phyloP scores from a whole-genome alignment of 2,797 vertebrate species.

The Silurus aristotelis region DNA sequence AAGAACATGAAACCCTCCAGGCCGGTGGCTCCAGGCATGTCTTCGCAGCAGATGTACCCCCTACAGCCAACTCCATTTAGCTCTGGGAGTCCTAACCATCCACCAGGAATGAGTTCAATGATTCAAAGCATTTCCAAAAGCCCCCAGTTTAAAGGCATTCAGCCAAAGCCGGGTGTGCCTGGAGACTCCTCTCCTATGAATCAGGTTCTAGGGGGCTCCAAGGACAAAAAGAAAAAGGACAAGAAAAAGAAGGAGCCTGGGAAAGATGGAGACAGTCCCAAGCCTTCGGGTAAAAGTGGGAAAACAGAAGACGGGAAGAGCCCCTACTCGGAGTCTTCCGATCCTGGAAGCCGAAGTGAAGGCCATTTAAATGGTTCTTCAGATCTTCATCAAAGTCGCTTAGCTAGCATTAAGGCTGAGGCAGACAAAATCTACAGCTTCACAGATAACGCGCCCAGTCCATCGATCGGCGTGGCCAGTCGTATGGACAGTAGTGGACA shows the following conservation, averaged over 20 bases:
- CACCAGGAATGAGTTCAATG: slow-evolving; percentile 79
- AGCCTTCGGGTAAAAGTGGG: slow-evolving; percentile 78
- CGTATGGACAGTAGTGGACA: slow-evolving; percentile 87
- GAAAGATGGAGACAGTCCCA: slow-evolving; percentile 87
- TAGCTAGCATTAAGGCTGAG: slow-evolving; percentile 97
- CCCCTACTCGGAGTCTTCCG: slow-evolving; percentile 82
- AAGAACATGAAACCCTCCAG: slow-evolving; percentile 92
- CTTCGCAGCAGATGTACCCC: slow-evolving; percentile 89
- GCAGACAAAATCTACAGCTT: slow-evolving; percentile 99
- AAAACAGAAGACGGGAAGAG: slow-evolving; percentile 86
- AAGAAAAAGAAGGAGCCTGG: slow-evolving; percentile 90
- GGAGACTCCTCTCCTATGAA: slow-evolving; percentile 82
- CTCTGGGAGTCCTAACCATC: slow-evolving; percentile 77
- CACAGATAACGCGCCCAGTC: slow-evolving; percentile 95
- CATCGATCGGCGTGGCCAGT: slow-evolving; percentile 89
- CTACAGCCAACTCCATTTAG: slow-evolving; percentile 83
- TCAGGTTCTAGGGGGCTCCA: slow-evolving; percentile 79
- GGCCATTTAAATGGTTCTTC: slow-evolving; percentile 89
- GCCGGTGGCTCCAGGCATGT: slow-evolving; percentile 82
- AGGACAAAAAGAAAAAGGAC: slow-evolving; percentile 96
- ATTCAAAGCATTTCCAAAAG: slow-evolving; percentile 89
- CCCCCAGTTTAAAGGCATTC: slow-evolving; percentile 89
- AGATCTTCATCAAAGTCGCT: slow-evolving; percentile 92
- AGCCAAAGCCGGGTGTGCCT: slow-evolving; percentile 83
- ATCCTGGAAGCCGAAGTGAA: slow-evolving; percentile 77